Base-by-base conservation (phyloP, 2,888 invertebrate species). In the Cephus rjabovi region DNA sequence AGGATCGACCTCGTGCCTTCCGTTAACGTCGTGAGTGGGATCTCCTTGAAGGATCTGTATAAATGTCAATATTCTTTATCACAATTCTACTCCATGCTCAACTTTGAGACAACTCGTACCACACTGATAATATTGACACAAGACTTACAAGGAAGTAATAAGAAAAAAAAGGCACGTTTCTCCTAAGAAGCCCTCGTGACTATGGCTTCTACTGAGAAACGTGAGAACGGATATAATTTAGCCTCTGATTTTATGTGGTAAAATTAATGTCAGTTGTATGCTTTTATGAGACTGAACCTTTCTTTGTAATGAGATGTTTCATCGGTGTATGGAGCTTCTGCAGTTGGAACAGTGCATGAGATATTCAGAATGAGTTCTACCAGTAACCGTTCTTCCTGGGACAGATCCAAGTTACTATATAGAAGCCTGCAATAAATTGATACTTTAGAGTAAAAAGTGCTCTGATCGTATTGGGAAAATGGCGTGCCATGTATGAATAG, bases 351-450 rank as follows among this genome's bases (percentile, higher is more conserved):
- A 6, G 74, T 37, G 37, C 12, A 74, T 34, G 74, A 78, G 73
- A 83, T 79, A 79, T 81, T 86, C 81, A 84, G 81, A 80, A 90
- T 84, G 31, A 86, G 79, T 80, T 87, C 80, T 75, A 89, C 86
- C 75, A 90, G 81, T 74, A 84, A 78, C n/a, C 83, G 80, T 77
- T 91, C 90, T 81, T 89, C 87, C 78, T 81, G 81, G 23, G 83
- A 82, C 23, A 89, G 80, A 77, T 91, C 88, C 83, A 86, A 86
- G 80, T 90, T 89, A 80, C 83, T 87, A 75, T 91, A 90, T 75
- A 90, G 82, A 79, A 89, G 88, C 80, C 90, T 91, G 87, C n/a
- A 88, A 88, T 79, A 76, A 69, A 12, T 56, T 56, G 9, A 56
- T 23, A 56, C 23, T 56, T 56, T 56, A 56, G 23, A 56, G 9